Conservation (phyloP, 2,797 vertebrate species). For the Sebastes vulpes region DNA sequence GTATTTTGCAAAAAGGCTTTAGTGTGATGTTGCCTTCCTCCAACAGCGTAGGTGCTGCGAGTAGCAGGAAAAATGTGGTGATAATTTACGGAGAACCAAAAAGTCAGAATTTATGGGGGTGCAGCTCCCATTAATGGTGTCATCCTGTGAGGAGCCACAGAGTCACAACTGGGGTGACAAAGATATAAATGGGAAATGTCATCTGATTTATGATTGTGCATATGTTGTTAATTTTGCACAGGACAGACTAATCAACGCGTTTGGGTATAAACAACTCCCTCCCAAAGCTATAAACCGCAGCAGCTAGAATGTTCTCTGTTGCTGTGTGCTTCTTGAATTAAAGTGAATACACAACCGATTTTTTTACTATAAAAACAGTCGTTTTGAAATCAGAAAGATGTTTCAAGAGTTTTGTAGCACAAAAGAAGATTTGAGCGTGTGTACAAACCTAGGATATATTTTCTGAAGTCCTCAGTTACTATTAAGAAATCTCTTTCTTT, state of each 20-base stretch:
- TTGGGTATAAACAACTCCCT: conserved; percentile 35
- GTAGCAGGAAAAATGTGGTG: conserved; percentile 29
- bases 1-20: neutral
- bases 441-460: neutral
- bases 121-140: conserved; percentile 19
- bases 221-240: conserved; percentile 45
- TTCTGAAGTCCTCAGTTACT: neutral
- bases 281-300: conserved; percentile 8
- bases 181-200: conserved; percentile 35
- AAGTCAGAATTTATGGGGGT: conserved; percentile 44
- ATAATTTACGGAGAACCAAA: conserved; percentile 23
- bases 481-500: neutral
- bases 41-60: neutral
- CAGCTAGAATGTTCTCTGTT: neutral
- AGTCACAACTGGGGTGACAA: conserved; percentile 17
- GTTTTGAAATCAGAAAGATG: conserved; percentile 3
- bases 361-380: conserved; percentile 20
- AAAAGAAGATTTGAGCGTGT: neutral
- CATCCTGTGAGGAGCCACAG: neutral
- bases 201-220: conserved; percentile 50
- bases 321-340: neutral
- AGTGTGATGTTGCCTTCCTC: neutral
- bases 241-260: conserved; percentile 22
- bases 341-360: conserved; percentile 2
- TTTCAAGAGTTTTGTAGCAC: neutral